phyloP scores from a whole-genome alignment of 2,797 vertebrate species.

The Tolypeutes matacus region DNA sequence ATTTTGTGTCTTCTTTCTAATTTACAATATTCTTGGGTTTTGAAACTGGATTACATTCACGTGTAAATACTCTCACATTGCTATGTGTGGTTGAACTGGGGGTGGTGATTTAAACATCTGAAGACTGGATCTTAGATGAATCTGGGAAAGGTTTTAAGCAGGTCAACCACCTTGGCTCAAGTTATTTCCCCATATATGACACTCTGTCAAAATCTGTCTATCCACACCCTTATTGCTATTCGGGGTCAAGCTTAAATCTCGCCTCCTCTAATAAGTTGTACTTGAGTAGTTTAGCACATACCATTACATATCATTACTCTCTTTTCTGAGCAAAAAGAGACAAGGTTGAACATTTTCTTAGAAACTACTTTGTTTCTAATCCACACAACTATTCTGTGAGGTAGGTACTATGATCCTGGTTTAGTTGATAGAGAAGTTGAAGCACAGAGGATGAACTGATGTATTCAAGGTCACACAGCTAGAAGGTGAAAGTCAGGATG shows the following conservation, averaged over 20 bases:
- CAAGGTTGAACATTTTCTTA: conserved; percentile 17
- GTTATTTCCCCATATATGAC: not conserved
- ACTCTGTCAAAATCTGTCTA: conserved; percentile 4
- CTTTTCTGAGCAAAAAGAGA: not conserved
- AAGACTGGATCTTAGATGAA: not conserved
- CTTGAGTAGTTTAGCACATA: not conserved
- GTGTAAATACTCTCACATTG: conserved; percentile 27
- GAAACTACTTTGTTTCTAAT: not conserved
- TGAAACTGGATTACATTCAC: conserved; percentile 54
- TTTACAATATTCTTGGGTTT: conserved; percentile 63
- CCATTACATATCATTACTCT: not conserved
- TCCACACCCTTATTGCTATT: conserved; percentile 36
- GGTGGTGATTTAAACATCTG: not conserved
- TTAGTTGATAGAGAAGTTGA: not conserved
- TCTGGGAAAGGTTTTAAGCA: conserved; percentile 62
- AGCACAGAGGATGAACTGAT: not conserved
- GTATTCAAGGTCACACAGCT: not conserved
- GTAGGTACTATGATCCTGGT: not conserved
- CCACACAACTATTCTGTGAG: not conserved
- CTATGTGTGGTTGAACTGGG: rapidly evolving
- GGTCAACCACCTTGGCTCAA: not conserved
- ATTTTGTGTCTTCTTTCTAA: conserved; percentile 46
- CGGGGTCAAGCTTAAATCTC: conserved; percentile 41
- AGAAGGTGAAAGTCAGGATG: not conserved
- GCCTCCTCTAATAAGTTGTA: not conserved